A percentile compares a stretch with the other conserved stretches of the same genome.
phyloP scores from a whole-genome alignment of 1,140 invertebrate species.

The Dysdera silvatica region DNA sequence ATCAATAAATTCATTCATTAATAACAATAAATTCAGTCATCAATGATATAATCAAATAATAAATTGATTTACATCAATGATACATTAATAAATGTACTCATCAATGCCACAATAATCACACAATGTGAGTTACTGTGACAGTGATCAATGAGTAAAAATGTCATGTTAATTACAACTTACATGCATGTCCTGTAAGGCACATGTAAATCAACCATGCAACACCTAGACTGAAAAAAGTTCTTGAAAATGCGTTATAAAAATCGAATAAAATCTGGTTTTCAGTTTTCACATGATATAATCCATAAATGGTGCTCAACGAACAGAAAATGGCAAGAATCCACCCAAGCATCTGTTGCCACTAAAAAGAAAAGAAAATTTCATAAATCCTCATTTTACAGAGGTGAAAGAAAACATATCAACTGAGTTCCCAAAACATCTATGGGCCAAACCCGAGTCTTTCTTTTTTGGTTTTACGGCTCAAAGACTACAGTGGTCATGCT shows the following conservation, averaged over 20 bases:
- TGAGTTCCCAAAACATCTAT: too few species aligned
- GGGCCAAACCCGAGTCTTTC: too few species aligned
- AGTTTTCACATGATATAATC: constrained; percentile 14
- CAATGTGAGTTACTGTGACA: not conserved
- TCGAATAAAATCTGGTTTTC: constrained; percentile 46
- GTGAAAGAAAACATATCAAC: too few species aligned
- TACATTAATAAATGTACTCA: not conserved
- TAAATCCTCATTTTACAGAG: too few species aligned
- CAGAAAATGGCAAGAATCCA: constrained; percentile 15
- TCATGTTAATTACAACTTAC: not conserved
- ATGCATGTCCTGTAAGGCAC: constrained; percentile 62
- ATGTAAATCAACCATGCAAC: constrained; percentile 79
- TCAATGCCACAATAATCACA: not conserved
- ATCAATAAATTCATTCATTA: too few species aligned
- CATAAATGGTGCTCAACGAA: constrained; percentile 19
- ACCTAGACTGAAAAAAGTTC: constrained; percentile 73
- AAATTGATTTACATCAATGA: too few species aligned
- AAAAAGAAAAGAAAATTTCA: not conserved
- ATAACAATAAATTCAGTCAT: too few species aligned
- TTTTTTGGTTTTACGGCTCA: too few species aligned
- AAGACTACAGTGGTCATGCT: too few species aligned
- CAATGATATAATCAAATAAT: too few species aligned
- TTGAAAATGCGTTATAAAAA: constrained; percentile 70
- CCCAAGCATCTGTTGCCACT: constrained; percentile 10
- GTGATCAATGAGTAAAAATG: not conserved